Percentiles rank a stretch among this genome's conserved stretches.
phyloP scores from a whole-genome alignment of 1,140 invertebrate species.

The Drepana arcuata region DNA sequence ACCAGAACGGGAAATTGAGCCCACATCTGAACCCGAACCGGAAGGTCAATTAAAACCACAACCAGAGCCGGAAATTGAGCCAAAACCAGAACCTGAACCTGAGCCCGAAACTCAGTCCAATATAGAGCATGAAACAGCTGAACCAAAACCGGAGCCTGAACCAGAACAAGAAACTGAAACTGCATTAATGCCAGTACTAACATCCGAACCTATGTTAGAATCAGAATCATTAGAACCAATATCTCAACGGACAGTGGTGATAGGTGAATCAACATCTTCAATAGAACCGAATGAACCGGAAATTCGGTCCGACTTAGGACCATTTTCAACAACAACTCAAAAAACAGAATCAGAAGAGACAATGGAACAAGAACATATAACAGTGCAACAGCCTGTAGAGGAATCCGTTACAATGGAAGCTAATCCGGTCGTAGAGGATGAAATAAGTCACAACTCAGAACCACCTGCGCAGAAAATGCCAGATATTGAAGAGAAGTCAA shows the following conservation, averaged over 20 bases:
- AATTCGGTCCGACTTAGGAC: slow-evolving; percentile 14
- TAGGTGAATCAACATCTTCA: slow-evolving; percentile 18
- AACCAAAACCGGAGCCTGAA: slow-evolving; percentile 24
- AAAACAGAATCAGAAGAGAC: slow-evolving; percentile 19
- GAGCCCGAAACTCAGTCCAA: slow-evolving; percentile 20
- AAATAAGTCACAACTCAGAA: no score
- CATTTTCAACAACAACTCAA: slow-evolving; percentile 15
- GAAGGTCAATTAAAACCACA: slow-evolving; percentile 13
- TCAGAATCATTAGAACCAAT: slow-evolving; percentile 8
- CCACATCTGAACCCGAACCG: slow-evolving; percentile 24
- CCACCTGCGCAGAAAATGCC: neutral
- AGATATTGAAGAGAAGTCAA: slow-evolving; percentile 8
- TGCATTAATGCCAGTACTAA: slow-evolving; percentile 15
- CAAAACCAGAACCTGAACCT: slow-evolving; percentile 15
- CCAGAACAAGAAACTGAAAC: slow-evolving; percentile 25
- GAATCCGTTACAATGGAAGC: no score
- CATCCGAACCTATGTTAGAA: slow-evolving; percentile 4
- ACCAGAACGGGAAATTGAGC: slow-evolving; percentile 31
- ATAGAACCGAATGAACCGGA: slow-evolving; percentile 23
- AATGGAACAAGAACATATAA: no score
- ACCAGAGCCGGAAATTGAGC: slow-evolving; percentile 21
- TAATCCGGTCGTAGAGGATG: no score
- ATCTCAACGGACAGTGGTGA: no score
- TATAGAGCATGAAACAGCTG: slow-evolving; percentile 21
- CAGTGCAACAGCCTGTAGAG: no score